Percentiles rank a stretch among this genome's conserved stretches.
These are phyloP conservation scores for Argopecten irradians DNA, from an alignment of 1,140 invertebrate species.

Conservation along the genomic window DNA sequence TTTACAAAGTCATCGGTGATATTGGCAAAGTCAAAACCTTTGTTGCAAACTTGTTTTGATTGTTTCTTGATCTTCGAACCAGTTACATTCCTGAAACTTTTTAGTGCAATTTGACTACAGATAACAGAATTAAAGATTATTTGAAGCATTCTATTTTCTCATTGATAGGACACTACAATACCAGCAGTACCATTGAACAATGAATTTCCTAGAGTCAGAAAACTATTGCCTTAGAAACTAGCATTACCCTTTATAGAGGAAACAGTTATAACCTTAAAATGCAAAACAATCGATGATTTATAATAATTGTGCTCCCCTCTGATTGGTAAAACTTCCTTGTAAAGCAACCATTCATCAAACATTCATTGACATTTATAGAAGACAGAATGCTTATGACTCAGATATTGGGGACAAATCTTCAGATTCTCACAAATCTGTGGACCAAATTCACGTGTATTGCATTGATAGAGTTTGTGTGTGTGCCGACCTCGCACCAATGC, in stretches of 20 bases:
- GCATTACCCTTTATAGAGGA: background rate
- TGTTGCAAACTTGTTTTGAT: no score
- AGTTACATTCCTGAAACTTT: no score
- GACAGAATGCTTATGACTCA: constrained; percentile 8
- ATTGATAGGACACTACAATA: no score
- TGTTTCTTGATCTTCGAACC: no score
- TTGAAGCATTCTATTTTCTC: no score
- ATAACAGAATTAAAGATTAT: no score
- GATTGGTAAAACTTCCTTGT: constrained; percentile 16
- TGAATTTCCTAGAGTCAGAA: no score
- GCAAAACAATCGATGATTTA: background rate
- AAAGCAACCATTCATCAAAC: background rate
- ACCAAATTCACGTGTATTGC: background rate
- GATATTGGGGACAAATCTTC: background rate
- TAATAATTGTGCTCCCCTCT: background rate
- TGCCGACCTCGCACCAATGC: background rate
- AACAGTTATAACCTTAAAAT: background rate
- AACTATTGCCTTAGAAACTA: no score
- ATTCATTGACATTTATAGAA: background rate
- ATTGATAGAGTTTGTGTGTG: background rate
- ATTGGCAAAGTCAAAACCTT: no score
- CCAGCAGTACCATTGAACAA: no score
- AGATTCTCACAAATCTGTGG: background rate
- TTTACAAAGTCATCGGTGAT: no score
- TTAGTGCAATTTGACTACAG: no score